These are phyloP conservation scores for Clytia hemisphaerica DNA, from an alignment of 30 jellyfish, hydroid and myxozoan genomes.

Conservation along the genomic window DNA sequence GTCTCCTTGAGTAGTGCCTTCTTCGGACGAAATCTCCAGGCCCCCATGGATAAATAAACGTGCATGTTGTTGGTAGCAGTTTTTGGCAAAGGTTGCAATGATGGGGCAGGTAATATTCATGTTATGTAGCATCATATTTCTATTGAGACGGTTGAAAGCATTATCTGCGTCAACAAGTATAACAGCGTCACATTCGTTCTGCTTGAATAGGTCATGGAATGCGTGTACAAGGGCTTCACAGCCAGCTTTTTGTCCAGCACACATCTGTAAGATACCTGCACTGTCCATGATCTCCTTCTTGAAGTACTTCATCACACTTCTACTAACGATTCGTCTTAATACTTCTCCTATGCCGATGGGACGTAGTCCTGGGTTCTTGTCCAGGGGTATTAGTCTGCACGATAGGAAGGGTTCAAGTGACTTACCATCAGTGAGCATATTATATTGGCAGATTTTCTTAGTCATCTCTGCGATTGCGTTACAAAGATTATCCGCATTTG, in stretches of 20 bases:
- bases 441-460: neutral
- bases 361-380: neutral
- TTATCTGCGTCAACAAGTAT: conserved; percentile 11
- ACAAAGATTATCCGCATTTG: too few relatives aligned
- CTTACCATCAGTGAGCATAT: neutral
- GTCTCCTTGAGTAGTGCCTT: too few relatives aligned
- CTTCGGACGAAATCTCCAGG: too few relatives aligned
- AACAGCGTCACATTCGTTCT: neutral
- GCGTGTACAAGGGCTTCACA: neutral
- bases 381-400: neutral
- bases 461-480: conserved; percentile 1
- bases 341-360: neutral
- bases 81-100: too few relatives aligned
- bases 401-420: too few relatives aligned
- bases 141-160: too few relatives aligned
- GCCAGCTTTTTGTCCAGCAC: neutral
- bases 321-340: neutral
- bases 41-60: too few relatives aligned
- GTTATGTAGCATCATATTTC: conserved; percentile 18
- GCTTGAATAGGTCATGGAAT: neutral
- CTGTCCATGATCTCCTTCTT: neutral
- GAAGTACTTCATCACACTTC: neutral
- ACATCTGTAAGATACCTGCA: neutral
- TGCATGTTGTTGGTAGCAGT: too few relatives aligned
- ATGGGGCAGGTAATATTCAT: neutral